Percentiles rank a stretch among this genome's conserved stretches.
phyloP scores from a whole-genome alignment of 2,113 vertebrate genomes.

The Amblyornis subalaris region DNA sequence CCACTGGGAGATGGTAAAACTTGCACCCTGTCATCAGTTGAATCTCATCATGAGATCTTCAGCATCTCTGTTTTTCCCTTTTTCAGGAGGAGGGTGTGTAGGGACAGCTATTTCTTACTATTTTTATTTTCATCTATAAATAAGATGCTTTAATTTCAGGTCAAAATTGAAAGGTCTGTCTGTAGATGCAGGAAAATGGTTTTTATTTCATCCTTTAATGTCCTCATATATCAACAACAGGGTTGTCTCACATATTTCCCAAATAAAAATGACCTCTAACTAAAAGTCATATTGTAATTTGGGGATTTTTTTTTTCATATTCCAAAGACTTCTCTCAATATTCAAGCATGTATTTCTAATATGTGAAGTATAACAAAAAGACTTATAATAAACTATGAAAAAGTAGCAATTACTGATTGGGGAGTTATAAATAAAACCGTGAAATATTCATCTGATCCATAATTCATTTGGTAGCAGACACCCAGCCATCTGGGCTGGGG shows the following conservation, averaged over 20 bases:
- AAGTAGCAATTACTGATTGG: slow-evolving; percentile 1
- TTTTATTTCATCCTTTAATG: background rate
- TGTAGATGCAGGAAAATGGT: background rate
- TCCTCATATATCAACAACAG: background rate
- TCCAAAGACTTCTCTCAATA: background rate
- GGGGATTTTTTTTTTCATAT: background rate
- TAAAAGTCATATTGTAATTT: background rate
- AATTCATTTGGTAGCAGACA: slow-evolving; percentile 60
- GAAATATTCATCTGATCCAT: slow-evolving; percentile 60
- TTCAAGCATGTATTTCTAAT: background rate
- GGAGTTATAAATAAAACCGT: slow-evolving; percentile 48
- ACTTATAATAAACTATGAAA: slow-evolving; percentile 32
- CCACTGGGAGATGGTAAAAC: background rate
- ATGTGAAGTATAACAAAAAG: slow-evolving; percentile 9
- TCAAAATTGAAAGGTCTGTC: background rate
- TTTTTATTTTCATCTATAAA: background rate
- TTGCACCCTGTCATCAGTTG: background rate
- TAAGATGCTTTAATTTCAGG: background rate
- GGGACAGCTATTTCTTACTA: background rate
- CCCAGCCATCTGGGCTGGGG: slow-evolving; percentile 28
- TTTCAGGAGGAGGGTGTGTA: background rate
- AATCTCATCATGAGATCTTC: background rate
- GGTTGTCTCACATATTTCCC: background rate
- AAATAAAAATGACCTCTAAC: background rate
- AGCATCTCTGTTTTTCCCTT: background rate